These are phyloP conservation scores for Drosophila paranaensis DNA, from an alignment of 2,888 invertebrate genomes.

Conservation along the genomic window DNA sequence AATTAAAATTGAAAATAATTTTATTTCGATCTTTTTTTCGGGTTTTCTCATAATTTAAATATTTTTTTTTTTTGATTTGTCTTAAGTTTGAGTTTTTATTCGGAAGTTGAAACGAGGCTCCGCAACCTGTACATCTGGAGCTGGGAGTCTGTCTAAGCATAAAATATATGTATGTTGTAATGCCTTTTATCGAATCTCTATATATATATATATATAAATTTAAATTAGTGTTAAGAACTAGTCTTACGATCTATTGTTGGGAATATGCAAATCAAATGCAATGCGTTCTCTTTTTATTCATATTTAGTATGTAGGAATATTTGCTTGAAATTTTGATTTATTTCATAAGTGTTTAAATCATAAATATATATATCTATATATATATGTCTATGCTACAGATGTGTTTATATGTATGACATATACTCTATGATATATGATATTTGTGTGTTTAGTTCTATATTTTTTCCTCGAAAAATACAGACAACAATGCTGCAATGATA, in stretches of 20 bases:
- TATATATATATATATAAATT: slow-evolving; percentile 16
- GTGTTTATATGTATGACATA: slow-evolving; percentile 12
- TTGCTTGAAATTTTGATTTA: slow-evolving; percentile 45
- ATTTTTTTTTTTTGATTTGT: slow-evolving; percentile 26
- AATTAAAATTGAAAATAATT: slow-evolving; percentile 11
- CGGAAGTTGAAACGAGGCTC: slow-evolving; percentile 50
- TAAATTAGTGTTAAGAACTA: slow-evolving; percentile 42
- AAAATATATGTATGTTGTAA: slow-evolving; percentile 35
- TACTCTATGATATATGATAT: slow-evolving; percentile 24
- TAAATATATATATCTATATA: slow-evolving; percentile 8
- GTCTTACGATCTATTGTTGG: slow-evolving; percentile 49
- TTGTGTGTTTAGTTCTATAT: slow-evolving; percentile 57
- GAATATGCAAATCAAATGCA: slow-evolving; percentile 67
- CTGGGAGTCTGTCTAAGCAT: slow-evolving; percentile 36
- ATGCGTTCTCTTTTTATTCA: slow-evolving; percentile 26
- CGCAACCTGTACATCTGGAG: slow-evolving; percentile 21
- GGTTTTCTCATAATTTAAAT: slow-evolving; percentile 41
- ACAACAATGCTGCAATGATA: slow-evolving; percentile 45
- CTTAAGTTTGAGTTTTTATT: slow-evolving; percentile 50
- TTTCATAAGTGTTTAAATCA: slow-evolving; percentile 26
- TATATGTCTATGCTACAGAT: slow-evolving; percentile 23
- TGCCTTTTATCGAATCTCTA: slow-evolving; percentile 55
- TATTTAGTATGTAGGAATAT: slow-evolving; percentile 59
- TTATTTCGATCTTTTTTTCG: slow-evolving; percentile 11
- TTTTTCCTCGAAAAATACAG: slow-evolving; percentile 71